A percentile compares a stretch with the other conserved stretches of the same genome.
Conservation (phyloP, 2,888 invertebrate genomes). For the Caenorhabditis doughertyi region DNA sequence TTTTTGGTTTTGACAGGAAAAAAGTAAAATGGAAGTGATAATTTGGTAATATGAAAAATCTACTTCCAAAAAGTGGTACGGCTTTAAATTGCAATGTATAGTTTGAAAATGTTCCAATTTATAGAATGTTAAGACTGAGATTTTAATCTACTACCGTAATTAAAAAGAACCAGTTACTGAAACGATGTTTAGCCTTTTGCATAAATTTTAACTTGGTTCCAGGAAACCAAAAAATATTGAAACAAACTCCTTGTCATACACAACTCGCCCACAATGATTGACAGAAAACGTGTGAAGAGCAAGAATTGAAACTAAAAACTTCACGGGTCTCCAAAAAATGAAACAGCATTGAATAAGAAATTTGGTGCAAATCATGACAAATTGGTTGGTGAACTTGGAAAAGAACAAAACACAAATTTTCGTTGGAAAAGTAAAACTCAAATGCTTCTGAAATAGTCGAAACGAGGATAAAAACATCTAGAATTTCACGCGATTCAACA, state of each 20-base stretch:
- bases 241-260: slow-evolving; percentile 4
- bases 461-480: neutral
- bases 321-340: neutral
- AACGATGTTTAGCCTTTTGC: no score
- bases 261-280: slow-evolving; percentile 23
- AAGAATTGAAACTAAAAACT: slow-evolving; percentile 12
- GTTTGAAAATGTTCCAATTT: no score
- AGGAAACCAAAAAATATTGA: slow-evolving; percentile 5
- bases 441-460: neutral
- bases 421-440: neutral
- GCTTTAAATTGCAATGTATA: no score
- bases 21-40: slow-evolving; percentile 12
- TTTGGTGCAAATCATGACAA: neutral
- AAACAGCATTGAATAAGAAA: slow-evolving; percentile 17
- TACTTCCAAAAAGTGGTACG: no score
- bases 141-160: no score
- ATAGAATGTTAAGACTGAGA: no score
- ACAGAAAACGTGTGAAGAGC: slow-evolving; percentile 44
- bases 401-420: slow-evolving; percentile 9
- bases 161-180: no score
- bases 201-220: no score
- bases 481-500: slow-evolving; percentile 33
- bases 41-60: no score
- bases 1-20: neutral
- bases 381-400: slow-evolving; percentile 2